A percentile compares a stretch with the other conserved stretches of the same genome.
Evolutionary conservation across 1,140 invertebrate species (phyloP).

Genomic region (Marisa cornuarietis): DNA sequence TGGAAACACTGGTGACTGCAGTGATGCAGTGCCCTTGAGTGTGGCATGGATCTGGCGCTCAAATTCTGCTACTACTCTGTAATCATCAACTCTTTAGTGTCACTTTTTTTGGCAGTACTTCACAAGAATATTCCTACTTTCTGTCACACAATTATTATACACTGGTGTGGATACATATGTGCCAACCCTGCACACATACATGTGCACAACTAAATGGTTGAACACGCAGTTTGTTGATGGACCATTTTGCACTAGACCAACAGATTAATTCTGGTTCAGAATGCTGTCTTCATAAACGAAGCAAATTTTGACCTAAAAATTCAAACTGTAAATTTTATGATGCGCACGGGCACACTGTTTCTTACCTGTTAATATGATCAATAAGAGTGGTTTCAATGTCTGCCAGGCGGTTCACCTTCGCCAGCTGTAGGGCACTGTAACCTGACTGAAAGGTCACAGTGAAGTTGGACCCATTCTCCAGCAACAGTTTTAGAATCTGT

Average conservation of each 20-base stretch:
- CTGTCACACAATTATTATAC: too few species aligned
- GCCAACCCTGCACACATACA: too few species aligned
- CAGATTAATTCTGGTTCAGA: too few species aligned
- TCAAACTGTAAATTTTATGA: too few species aligned
- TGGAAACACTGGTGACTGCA: constrained; percentile 56
- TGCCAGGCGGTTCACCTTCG: constrained; percentile 43
- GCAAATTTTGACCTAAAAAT: too few species aligned
- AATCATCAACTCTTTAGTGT: constrained; percentile 11
- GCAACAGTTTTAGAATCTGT: constrained; percentile 51
- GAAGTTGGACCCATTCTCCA: constrained; percentile 61
- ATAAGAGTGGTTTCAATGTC: constrained; percentile 51
- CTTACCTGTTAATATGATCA: constrained; percentile 54
- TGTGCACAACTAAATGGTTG: too few species aligned
- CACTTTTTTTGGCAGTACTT: too few species aligned
- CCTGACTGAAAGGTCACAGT: constrained; percentile 43
- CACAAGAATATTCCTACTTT: too few species aligned
- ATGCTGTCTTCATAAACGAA: too few species aligned
- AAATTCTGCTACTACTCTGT: constrained; percentile 55
- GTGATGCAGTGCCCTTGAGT: constrained; percentile 53
- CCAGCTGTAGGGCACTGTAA: constrained; percentile 49
- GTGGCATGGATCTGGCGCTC: constrained; percentile 49
- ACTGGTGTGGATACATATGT: too few species aligned
- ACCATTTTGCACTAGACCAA: too few species aligned
- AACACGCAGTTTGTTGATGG: too few species aligned
- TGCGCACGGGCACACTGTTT: not conserved